phyloP scores from a whole-genome alignment of 1,140 invertebrate genomes.

The Apis florea region DNA sequence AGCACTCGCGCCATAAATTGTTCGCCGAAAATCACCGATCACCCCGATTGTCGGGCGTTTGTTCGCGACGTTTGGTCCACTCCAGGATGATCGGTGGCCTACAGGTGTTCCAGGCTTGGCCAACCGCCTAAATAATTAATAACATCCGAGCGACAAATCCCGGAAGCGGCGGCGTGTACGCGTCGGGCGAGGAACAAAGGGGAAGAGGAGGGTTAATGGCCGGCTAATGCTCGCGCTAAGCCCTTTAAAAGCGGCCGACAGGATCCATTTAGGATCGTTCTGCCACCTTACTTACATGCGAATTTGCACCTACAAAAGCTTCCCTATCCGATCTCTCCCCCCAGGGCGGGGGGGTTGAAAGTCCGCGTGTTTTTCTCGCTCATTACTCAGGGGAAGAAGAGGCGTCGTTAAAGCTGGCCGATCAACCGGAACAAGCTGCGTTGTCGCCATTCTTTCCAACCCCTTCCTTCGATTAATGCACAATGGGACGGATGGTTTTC shows the following conservation, averaged over 20 bases:
- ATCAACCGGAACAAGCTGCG: constrained; percentile 39
- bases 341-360: neutral
- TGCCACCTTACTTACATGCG: constrained; percentile 67
- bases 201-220: constrained; percentile 53
- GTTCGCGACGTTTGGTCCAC: neutral
- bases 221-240: constrained; percentile 58
- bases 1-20: neutral
- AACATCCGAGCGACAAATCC: constrained; percentile 61
- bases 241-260: constrained; percentile 64
- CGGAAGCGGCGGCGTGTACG: constrained; percentile 39
- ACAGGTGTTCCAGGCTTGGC: constrained; percentile 42
- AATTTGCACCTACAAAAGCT: constrained; percentile 68
- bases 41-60: constrained; percentile 7
- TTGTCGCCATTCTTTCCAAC: constrained; percentile 14
- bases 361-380: constrained; percentile 5
- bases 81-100: constrained; percentile 32
- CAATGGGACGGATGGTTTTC: neutral
- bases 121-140: constrained; percentile 59
- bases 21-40: constrained; percentile 10
- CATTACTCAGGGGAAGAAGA: neutral
- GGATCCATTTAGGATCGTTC: constrained; percentile 25
- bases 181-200: constrained; percentile 54
- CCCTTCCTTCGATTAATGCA: constrained; percentile 48
- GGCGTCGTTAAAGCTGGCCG: constrained; percentile 29
- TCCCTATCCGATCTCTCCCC: neutral